Conservation (phyloP, 2,888 invertebrate species). For the Nomada hirtipes region DNA sequence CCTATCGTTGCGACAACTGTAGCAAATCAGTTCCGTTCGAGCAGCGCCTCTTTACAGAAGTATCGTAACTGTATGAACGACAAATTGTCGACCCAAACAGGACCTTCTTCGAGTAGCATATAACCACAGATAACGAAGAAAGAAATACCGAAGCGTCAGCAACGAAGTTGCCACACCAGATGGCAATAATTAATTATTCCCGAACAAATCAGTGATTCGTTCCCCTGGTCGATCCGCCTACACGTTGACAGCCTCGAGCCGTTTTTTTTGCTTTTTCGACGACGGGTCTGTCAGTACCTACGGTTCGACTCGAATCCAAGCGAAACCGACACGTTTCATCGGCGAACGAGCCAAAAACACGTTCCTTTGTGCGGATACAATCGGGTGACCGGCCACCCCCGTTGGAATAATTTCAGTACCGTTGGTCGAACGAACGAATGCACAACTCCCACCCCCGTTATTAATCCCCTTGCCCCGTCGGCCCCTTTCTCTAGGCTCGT, state of each 20-base stretch:
- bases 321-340: slow-evolving; percentile 59
- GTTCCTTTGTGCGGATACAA: slow-evolving; percentile 52
- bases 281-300: not conserved
- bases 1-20: slow-evolving; percentile 25
- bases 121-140: not conserved
- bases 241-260: slow-evolving; percentile 21
- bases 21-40: too few species aligned
- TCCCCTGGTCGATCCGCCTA: slow-evolving; percentile 31
- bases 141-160: not conserved
- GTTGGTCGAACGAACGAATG: slow-evolving; percentile 49
- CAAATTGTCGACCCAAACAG: too few species aligned
- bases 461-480: slow-evolving; percentile 32
- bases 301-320: slow-evolving; percentile 34
- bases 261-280: slow-evolving; percentile 21
- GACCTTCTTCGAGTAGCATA: too few species aligned
- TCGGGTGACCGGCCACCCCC: slow-evolving; percentile 52
- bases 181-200: slow-evolving; percentile 35
- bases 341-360: slow-evolving; percentile 59
- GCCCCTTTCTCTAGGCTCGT: not conserved
- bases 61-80: too few species aligned
- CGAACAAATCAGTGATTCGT: slow-evolving; percentile 48
- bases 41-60: too few species aligned
- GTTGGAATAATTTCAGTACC: slow-evolving; percentile 66
- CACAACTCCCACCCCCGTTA: slow-evolving; percentile 29
- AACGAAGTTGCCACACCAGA: not conserved